Percentiles rank a stretch among this genome's conserved stretches.
Conservation (phyloP, 1,140 invertebrate genomes). For the Callitettix versicolor region DNA sequence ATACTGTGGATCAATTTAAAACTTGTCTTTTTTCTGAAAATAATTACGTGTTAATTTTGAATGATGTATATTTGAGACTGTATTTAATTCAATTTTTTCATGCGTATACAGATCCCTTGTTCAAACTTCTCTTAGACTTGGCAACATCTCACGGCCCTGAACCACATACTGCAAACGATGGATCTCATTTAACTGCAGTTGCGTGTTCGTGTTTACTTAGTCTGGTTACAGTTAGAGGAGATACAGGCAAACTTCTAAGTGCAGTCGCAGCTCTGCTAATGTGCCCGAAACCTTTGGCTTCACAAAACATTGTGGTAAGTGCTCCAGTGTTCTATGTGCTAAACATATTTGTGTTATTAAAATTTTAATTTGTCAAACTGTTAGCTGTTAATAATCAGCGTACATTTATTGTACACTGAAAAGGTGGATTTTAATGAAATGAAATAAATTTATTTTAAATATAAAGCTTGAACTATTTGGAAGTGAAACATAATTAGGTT, state of each 20-base stretch:
- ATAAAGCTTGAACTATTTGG: too few relatives aligned
- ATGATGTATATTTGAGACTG: too few relatives aligned
- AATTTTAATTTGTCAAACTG: neutral
- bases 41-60: too few relatives aligned
- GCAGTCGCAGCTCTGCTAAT: constrained; percentile 81
- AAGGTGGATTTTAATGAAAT: too few relatives aligned
- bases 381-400: too few relatives aligned
- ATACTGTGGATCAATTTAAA: too few relatives aligned
- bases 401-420: too few relatives aligned
- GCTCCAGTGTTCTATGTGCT: constrained; percentile 8
- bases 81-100: neutral
- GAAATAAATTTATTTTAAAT: neutral
- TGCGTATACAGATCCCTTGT: constrained; percentile 53
- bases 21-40: too few relatives aligned
- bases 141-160: constrained; percentile 52
- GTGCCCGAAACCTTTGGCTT: constrained; percentile 62
- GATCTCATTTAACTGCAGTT: constrained; percentile 64
- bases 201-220: constrained; percentile 84
- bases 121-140: constrained; percentile 65
- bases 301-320: constrained; percentile 67
- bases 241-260: constrained; percentile 82
- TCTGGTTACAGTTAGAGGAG: constrained; percentile 81
- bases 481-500: too few relatives aligned
- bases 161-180: constrained; percentile 37
- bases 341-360: neutral